phyloP scores from a whole-genome alignment of 2,888 invertebrate species.

The Drosophila yooni region DNA sequence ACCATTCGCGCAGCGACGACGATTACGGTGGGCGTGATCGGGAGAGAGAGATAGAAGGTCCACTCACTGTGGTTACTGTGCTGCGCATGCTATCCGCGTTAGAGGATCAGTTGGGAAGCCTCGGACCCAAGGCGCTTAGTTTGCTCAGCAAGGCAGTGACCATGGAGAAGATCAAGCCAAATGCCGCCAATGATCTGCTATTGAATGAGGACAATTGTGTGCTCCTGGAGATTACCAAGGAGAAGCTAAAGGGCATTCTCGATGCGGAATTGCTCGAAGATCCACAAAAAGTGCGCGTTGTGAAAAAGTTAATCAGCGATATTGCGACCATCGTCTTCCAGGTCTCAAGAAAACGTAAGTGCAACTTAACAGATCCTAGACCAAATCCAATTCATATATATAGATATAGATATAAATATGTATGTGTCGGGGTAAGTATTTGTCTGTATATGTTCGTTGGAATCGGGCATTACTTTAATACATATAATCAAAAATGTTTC shows the following conservation, averaged over 20 bases:
- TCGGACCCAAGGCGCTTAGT: constrained; percentile 92
- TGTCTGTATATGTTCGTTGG: not conserved
- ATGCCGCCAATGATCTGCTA: constrained; percentile 91
- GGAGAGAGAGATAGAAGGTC: constrained; percentile 81
- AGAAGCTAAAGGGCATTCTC: constrained; percentile 92
- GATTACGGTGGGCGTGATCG: constrained; percentile 28
- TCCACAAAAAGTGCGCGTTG: constrained; percentile 88
- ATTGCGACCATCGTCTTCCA: constrained; percentile 91
- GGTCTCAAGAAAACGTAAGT: constrained; percentile 86
- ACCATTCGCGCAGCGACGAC: constrained; percentile 43
- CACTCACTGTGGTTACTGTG: constrained; percentile 88
- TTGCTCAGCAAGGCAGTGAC: constrained; percentile 91
- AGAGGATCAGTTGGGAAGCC: constrained; percentile 93
- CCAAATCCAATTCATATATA: not conserved
- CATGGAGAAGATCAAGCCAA: constrained; percentile 90
- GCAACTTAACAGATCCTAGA: constrained; percentile 18
- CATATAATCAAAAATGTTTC: not conserved
- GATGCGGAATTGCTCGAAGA: constrained; percentile 89
- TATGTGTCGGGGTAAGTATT: constrained; percentile 23
- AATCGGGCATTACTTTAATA: constrained; percentile 27
- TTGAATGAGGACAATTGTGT: constrained; percentile 90
- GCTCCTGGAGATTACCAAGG: constrained; percentile 93
- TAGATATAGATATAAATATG: not conserved
- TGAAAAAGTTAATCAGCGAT: constrained; percentile 90
- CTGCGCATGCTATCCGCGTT: constrained; percentile 91